Conservation (phyloP, 2,113 vertebrate genomes). For the Anoura caudifer region DNA sequence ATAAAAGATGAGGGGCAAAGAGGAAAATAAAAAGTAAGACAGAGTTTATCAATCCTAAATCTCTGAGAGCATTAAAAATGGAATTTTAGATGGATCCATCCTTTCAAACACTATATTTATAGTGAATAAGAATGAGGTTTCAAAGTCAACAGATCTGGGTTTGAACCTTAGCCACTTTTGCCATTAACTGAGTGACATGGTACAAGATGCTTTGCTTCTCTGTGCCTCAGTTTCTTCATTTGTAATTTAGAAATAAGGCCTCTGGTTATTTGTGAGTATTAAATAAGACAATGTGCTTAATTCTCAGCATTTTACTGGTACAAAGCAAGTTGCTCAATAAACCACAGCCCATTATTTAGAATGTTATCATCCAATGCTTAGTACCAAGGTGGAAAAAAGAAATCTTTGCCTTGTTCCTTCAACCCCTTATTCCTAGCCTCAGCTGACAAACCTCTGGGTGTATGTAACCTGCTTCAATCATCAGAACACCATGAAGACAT, state of each 20-base stretch:
- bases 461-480: not conserved
- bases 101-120: not conserved
- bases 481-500: not conserved
- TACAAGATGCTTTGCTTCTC: not conserved
- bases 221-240: not conserved
- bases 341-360: not conserved
- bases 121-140: not conserved
- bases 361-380: accelerated
- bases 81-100: not conserved
- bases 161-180: not conserved
- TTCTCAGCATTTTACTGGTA: not conserved
- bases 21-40: not conserved
- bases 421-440: not conserved
- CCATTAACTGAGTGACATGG: not conserved
- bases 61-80: not conserved
- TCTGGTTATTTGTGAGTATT: not conserved
- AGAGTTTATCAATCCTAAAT: not conserved
- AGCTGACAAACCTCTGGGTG: not conserved
- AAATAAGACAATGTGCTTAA: not conserved
- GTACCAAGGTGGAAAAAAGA: not conserved
- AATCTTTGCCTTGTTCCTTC: not conserved
- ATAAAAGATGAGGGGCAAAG: not conserved
- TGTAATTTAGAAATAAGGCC: not conserved
- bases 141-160: not conserved
- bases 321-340: not conserved